Evolutionary conservation across 2,797 vertebrate genomes (phyloP), one percentile per base, ranked within the genome.

Genomic region (Acipenser oxyrinchus): DNA sequence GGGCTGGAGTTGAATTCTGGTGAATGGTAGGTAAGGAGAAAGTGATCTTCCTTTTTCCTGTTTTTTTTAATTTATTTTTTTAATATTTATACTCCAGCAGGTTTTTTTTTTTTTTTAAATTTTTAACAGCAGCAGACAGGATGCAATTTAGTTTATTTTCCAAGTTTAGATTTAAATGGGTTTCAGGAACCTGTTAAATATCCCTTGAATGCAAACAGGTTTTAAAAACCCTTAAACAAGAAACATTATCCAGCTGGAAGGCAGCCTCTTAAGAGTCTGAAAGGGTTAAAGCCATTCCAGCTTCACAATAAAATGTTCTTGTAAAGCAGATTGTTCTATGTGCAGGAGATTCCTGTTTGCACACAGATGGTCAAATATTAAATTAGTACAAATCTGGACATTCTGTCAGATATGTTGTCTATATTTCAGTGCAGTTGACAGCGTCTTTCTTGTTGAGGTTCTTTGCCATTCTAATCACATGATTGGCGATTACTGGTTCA

Each of bases 1-100:
- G 59, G 37, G 18, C 61, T 59, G 37, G 50, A 15, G 62, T 52
- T 15, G 8, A 62, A 18, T 8, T n/a, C 23, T 51, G 23, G 48
- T 23, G 48, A n/a, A 11, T 6, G 37, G 10, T 18, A 7, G 8
- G 37, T 8, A 6, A 49, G 67, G 10, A 51, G 37, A 8, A 49
- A 50, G 62, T 12, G 60, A 67, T 67, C 49, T 23, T 60, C 49
- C 12, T 6, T 67, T 13, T 61, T 61, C 37, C 23, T 51, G 51
- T 51, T 13, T 58, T 68, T 50, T 49, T 57, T 37, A 1, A 18
- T 50, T 49, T n/a, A 49, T 48, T 49, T 68, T 68, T 57, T 18
- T 11, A 9, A 51, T 9, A 49, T 63, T 7, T 57, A 50, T 8
- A 53, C 52, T 49, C 52, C 51, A 50, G 10, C 51, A 8, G 13